phyloP scores from a whole-genome alignment of 2,797 vertebrate genomes.

The Sebastes aleutianus region DNA sequence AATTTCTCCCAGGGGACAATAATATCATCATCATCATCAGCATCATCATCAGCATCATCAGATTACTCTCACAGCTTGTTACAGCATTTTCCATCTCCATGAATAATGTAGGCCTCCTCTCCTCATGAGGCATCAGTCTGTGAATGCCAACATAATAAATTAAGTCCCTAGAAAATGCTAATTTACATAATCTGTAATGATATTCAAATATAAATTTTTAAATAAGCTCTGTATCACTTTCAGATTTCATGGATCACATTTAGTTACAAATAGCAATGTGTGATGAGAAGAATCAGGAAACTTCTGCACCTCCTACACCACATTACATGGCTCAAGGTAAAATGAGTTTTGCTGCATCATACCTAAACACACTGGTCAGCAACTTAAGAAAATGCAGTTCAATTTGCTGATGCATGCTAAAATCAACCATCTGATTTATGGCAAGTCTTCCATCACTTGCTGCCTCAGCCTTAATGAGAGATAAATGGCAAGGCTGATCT shows the following conservation, averaged over 20 bases:
- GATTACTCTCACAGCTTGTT: conserved; percentile 53
- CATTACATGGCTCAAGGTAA: conserved; percentile 2
- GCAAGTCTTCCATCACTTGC: conserved; percentile 15
- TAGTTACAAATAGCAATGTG: neutral
- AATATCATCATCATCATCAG: conserved; percentile 7
- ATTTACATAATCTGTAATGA: conserved; percentile 10
- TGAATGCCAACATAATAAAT: conserved; percentile 18
- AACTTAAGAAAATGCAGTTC: conserved; percentile 43
- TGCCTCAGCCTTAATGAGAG: conserved; percentile 20
- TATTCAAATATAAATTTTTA: neutral
- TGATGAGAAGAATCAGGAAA: neutral
- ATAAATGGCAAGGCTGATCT: conserved; percentile 20
- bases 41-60: conserved; percentile 25
- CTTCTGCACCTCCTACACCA: neutral
- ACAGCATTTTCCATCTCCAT: conserved; percentile 39
- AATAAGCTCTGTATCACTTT: neutral
- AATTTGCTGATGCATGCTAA: conserved; percentile 40
- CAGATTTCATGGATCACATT: neutral
- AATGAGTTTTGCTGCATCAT: conserved; percentile 43
- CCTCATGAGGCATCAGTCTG: conserved; percentile 20
- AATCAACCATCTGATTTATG: conserved; percentile 42
- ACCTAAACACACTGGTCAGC: conserved; percentile 48
- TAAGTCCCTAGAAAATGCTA: neutral
- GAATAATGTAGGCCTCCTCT: conserved; percentile 48
- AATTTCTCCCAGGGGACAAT: conserved; percentile 30